These are phyloP conservation scores for Ochropleura leucogaster DNA, from an alignment of 2,888 invertebrate genomes.

Conservation along the genomic window DNA sequence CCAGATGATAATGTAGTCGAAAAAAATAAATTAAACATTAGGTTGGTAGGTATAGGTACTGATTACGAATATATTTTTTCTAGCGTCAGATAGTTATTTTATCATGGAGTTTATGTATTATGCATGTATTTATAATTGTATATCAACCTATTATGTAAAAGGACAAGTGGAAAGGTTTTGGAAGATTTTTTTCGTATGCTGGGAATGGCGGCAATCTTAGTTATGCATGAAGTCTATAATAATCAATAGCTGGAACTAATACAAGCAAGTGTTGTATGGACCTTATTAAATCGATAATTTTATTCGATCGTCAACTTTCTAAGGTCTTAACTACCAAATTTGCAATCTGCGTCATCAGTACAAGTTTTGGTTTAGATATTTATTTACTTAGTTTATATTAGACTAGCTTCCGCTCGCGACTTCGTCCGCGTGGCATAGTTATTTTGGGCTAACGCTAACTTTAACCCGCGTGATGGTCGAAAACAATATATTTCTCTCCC, in stretches of 20 bases:
- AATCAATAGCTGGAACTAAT: background rate
- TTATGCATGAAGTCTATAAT: background rate
- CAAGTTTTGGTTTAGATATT: background rate
- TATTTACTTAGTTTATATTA: background rate
- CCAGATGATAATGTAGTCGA: constrained; percentile 15
- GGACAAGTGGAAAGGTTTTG: background rate
- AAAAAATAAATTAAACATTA: constrained; percentile 23
- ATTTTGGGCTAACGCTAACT: too few species aligned
- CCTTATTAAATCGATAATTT: background rate
- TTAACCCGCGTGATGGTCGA: too few species aligned
- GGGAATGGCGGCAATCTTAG: background rate
- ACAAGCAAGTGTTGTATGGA: background rate
- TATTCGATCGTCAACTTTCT: background rate
- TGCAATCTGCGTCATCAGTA: background rate
- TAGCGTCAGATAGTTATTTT: background rate
- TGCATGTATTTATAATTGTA: too few species aligned
- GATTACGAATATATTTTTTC: background rate
- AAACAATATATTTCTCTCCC: too few species aligned
- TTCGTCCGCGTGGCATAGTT: too few species aligned
- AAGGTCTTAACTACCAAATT: background rate
- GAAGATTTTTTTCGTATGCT: background rate
- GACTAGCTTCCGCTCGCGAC: too few species aligned
- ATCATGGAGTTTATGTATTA: background rate
- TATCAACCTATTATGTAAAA: background rate
- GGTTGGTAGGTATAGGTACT: background rate